These are phyloP conservation scores for Fringilla coelebs DNA, from an alignment of 2,797 vertebrate species.

Conservation along the genomic window DNA sequence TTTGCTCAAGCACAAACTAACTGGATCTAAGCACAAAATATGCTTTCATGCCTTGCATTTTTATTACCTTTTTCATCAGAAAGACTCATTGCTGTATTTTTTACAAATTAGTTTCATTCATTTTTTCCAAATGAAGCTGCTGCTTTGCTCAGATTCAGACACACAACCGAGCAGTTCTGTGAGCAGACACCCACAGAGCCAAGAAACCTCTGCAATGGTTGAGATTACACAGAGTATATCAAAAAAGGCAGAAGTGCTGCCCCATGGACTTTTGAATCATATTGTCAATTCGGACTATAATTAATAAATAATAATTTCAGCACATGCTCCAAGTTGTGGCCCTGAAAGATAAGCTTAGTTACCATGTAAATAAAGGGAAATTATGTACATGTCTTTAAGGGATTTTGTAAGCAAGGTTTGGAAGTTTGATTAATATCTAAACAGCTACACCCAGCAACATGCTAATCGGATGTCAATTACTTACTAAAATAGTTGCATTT, in stretches of 20 bases:
- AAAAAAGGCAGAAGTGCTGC: neutral
- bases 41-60: neutral
- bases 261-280: neutral
- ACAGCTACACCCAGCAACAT: constrained; percentile 29
- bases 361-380: constrained; percentile 30
- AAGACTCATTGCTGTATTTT: neutral
- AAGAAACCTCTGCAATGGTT: neutral
- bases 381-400: constrained; percentile 3
- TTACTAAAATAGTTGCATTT: constrained; percentile 64
- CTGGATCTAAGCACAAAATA: neutral
- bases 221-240: neutral
- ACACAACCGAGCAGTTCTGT: neutral
- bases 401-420: constrained; percentile 32
- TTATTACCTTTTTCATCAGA: constrained; percentile 35
- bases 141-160: neutral
- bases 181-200: neutral
- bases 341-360: neutral
- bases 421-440: constrained; percentile 57
- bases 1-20: neutral
- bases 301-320: constrained; percentile 29
- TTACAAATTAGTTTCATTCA: constrained; percentile 8
- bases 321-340: neutral
- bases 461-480: constrained; percentile 68
- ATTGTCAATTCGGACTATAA: neutral
- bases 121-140: neutral